phyloP scores from a whole-genome alignment of 2,888 invertebrate species.

The Mantis religiosa region DNA sequence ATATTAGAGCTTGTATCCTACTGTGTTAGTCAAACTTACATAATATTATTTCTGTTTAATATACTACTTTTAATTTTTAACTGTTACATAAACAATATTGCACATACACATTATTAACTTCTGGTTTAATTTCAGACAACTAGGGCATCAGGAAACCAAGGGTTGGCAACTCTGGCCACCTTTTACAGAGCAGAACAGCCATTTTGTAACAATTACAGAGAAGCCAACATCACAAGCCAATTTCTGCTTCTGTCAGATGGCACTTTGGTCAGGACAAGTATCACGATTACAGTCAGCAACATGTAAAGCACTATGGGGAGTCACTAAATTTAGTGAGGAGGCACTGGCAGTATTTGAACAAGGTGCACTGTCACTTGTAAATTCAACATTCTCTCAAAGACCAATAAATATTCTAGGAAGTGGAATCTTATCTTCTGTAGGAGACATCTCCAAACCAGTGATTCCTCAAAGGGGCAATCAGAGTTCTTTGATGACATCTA shows the following conservation, averaged over 20 bases:
- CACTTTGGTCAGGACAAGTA: slow-evolving; percentile 60
- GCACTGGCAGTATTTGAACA: not conserved
- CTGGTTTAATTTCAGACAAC: slow-evolving; percentile 7
- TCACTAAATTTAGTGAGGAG: slow-evolving; percentile 1
- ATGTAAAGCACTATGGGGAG: slow-evolving; percentile 41
- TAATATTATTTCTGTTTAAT: too few relatives aligned
- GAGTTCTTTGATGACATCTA: not conserved
- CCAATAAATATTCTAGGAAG: not conserved
- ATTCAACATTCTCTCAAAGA: not conserved
- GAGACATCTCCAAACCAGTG: not conserved
- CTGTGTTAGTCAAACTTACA: too few relatives aligned
- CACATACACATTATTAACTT: not conserved
- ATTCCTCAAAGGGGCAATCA: not conserved
- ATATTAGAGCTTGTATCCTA: too few relatives aligned
- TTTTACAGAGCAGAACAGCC: slow-evolving; percentile 46
- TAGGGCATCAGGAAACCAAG: slow-evolving; percentile 20
- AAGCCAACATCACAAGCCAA: slow-evolving; percentile 45
- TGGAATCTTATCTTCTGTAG: not conserved
- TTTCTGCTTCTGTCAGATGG: slow-evolving; percentile 58
- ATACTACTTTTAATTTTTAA: too few relatives aligned
- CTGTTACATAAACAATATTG: too few relatives aligned
- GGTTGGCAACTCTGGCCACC: slow-evolving; percentile 42
- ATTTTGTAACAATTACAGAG: slow-evolving; percentile 54
- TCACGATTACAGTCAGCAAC: slow-evolving; percentile 53
- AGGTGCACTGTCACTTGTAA: not conserved